Evolutionary conservation across 2,797 vertebrate genomes (phyloP), one percentile per base, ranked within the genome.

Genomic region (Mormyrops attenuatus): DNA sequence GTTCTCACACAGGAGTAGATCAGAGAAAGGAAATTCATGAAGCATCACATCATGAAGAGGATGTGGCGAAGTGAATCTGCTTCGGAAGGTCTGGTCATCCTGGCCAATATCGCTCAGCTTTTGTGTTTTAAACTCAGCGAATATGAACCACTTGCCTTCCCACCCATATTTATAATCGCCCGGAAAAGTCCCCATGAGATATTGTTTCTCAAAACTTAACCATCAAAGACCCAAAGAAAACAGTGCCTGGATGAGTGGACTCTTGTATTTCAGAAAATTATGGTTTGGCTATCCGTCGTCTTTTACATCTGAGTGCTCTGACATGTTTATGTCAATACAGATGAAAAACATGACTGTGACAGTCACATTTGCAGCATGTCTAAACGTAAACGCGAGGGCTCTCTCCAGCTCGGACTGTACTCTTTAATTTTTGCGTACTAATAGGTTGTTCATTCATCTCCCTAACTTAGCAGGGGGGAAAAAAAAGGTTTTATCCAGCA

Each of bases 391-490:
- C 20, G 30, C 3, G 2, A 82, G 5, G 73, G 53, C 13, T 53
- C 17, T 5, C 30, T 73, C 8, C 30, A n/a, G 49, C 38, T 44
- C 9, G 6, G n/a, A 41, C 88, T 55, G 13, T 8, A 89, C 73
- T 84, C 69, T 80, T 77, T 73, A 69, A 41, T 89, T 85, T 55
- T 41, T 89, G 49, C 1, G n/a, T 60, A 85, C 50, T n/a, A 89
- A 84, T 38, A 11, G 52, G 77, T 26, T 44, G 41, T 85, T 89
- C 38, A 85, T 53, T 47, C 77, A 55, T 85, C 52, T 87, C 55
- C 77, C 22, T 89, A 52, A 38, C 34, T 84, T 57, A 85, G 34
- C 9, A 26, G 69, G 50, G 73, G 41, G 20, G 82, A 77, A 73
- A 22, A 5, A 73, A 15, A 13, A 60, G 41, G 20, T 85, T 85